Percentiles rank a stretch among this genome's conserved stretches.
Conservation (phyloP, 2,797 vertebrate species). For the Erethizon dorsatum region DNA sequence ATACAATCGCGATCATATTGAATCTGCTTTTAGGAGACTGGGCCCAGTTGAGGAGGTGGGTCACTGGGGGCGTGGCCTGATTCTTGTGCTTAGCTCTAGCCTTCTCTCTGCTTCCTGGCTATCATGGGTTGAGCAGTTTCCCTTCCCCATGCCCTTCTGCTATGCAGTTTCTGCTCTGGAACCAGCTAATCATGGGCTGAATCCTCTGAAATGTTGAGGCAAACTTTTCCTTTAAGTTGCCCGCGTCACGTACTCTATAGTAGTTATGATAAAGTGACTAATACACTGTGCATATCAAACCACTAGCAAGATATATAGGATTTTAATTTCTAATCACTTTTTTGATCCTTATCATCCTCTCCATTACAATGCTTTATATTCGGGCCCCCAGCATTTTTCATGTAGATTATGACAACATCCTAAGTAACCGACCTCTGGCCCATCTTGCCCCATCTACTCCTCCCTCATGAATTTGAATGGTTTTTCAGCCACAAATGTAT, state of each 20-base stretch:
- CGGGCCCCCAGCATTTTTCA: not conserved
- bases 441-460: not conserved
- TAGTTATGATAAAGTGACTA: not conserved
- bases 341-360: not conserved
- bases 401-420: not conserved
- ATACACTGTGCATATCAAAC: not conserved
- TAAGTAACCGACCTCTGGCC: not conserved
- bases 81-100: not conserved
- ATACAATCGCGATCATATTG: too few species aligned
- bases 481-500: not conserved
- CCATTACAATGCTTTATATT: not conserved
- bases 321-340: not conserved
- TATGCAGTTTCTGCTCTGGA: not conserved
- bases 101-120: not conserved
- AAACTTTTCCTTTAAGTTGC: not conserved
- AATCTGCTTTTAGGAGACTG: not conserved
- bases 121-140: not conserved
- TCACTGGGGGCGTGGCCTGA: not conserved
- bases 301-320: not conserved
- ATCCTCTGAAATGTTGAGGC: not conserved
- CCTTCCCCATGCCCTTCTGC: not conserved
- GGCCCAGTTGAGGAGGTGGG: not conserved
- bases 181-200: not conserved
- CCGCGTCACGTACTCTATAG: not conserved
- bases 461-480: not conserved